Evolutionary conservation across 2,797 vertebrate species (phyloP), one percentile per base, ranked within the genome.

Genomic region (Passerculus sandwichensis): DNA sequence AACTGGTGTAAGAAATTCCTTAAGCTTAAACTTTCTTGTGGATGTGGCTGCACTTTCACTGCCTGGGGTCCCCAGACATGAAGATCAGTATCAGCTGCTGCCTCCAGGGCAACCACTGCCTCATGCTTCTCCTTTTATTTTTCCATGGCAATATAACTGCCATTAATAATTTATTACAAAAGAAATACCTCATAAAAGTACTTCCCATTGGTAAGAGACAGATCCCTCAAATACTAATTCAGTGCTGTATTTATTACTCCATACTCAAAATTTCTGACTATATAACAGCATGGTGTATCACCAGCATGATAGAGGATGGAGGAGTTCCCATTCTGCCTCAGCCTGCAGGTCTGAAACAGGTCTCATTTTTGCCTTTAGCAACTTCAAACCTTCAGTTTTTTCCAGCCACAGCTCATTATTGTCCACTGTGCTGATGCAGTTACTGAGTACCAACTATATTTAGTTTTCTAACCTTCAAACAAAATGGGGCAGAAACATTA

Each of bases 401-500:
- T 27, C 42, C 54, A 91, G 50, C 20, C 53, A 45, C 0, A 0
- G n/a, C 56, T 93, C 29, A 6, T 91, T 90, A 69, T 48, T 74
- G 65, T 67, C 69, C 57, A 23, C 48, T 89, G 17, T 67, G 78
- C 21, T 71, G 89, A 65, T 30, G 61, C 61, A 61, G 45, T 73
- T 91, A 53, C 84, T 40, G 65, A 62, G 57, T 57, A 87, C 47
- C 57, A 97, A 94, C 96, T 96, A 73, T 97, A 96, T 94, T 96
- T 98, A 96, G 23, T 97, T 97, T 38, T 95, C 81, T 38, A 51
- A 57, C 42, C 50, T 62, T 27, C 97, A 97, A 76, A 75, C 11
- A 34, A 59, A 92, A 89, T 75, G 11, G 86, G 89, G 30, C 94
- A 98, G 59, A 97, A 29, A 97, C 98, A 67, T 87, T 76, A 54